A percentile compares a stretch with the other conserved stretches of the same genome.
Evolutionary conservation across 2,113 vertebrate species (phyloP).

Genomic region (Pachypanchax playfairii): DNA sequence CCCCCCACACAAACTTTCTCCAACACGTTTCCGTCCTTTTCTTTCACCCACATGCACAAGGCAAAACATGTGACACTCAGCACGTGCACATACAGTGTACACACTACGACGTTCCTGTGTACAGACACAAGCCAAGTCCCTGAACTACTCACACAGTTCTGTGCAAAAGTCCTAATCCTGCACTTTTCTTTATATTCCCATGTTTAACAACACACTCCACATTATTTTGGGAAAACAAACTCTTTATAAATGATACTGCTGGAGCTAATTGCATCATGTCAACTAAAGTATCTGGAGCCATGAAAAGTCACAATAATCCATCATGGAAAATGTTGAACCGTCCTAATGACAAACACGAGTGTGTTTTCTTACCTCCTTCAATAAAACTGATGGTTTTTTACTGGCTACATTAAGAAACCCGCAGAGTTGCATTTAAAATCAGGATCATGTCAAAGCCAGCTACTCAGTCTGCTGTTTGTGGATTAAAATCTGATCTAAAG

Average conservation of each 20-base stretch:
- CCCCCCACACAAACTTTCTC: constrained; percentile 32
- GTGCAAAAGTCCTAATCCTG: not conserved
- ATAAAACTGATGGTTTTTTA: not conserved
- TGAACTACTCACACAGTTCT: not conserved
- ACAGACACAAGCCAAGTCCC: not conserved
- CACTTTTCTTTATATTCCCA: too few species aligned
- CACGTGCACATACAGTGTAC: constrained; percentile 19
- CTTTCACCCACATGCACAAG: constrained; percentile 12
- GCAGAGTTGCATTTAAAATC: not conserved
- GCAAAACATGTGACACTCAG: constrained; percentile 36
- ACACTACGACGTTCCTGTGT: constrained; percentile 5
- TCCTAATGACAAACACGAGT: too few species aligned
- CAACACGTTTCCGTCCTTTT: constrained; percentile 1
- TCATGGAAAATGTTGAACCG: too few species aligned
- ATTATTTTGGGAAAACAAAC: too few species aligned
- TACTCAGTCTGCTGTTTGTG: not conserved
- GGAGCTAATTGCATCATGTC: too few species aligned
- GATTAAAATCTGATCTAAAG: not conserved
- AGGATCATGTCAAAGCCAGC: too few species aligned
- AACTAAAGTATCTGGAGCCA: too few species aligned
- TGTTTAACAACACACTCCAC: too few species aligned
- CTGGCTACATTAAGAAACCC: not conserved
- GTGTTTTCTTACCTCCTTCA: not conserved
- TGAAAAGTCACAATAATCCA: too few species aligned
- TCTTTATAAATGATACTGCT: too few species aligned